Conservation (phyloP, 2,797 vertebrate genomes). For the Galaxias olidus region DNA sequence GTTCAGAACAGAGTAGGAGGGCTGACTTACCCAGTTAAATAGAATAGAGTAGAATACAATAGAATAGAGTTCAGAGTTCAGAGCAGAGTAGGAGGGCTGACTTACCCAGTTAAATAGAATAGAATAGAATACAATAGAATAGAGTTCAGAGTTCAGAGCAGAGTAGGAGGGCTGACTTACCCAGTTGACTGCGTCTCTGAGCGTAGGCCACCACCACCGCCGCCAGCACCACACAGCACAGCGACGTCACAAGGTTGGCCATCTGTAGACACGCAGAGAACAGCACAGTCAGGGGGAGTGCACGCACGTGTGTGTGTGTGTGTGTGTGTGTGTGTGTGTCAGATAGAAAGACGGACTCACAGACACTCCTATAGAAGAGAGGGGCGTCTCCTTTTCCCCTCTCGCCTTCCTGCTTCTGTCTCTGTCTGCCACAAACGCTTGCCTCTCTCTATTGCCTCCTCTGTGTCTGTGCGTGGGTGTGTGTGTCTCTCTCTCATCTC, state of each 20-base stretch:
- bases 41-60: not conserved
- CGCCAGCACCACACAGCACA: constrained; percentile 91
- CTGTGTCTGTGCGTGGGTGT: not conserved
- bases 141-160: not conserved
- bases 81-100: not conserved
- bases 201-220: constrained; percentile 87
- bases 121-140: not conserved
- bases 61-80: not conserved
- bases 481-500: constrained; percentile 15
- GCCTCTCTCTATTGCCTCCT: not conserved
- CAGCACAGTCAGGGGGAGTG: not conserved
- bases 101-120: not conserved
- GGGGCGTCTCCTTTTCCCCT: too few relatives aligned
- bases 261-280: constrained; percentile 80
- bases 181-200: constrained; percentile 90
- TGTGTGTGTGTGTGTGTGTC: constrained; percentile 1
- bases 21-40: constrained; percentile 86
- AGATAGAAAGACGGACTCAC: constrained; percentile 13
- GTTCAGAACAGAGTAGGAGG: constrained; percentile 1
- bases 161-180: constrained; percentile 78
- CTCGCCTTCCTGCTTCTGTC: too few relatives aligned
- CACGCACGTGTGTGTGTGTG: not conserved
- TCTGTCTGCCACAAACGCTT: too few relatives aligned
- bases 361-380: too few relatives aligned
- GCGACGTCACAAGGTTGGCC: constrained; percentile 88